phyloP scores from a whole-genome alignment of 2,797 vertebrate species.

The Eurystomus glaucurus region DNA sequence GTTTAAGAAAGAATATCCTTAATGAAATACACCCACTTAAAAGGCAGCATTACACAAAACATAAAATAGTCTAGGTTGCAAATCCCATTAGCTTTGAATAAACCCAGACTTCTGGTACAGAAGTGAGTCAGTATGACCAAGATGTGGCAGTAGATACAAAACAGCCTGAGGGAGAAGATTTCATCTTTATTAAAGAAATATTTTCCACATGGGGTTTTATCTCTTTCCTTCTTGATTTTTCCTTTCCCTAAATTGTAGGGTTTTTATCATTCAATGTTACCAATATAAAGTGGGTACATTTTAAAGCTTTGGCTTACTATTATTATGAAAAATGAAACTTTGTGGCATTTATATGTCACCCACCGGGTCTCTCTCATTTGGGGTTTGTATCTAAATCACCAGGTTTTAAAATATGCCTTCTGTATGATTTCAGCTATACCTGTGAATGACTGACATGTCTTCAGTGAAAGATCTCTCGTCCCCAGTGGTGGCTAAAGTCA shows the following conservation, averaged over 20 bases:
- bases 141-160: not conserved
- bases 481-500: slow-evolving; percentile 20
- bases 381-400: not conserved
- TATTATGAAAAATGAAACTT: not conserved
- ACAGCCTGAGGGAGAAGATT: not conserved
- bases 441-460: slow-evolving; percentile 10
- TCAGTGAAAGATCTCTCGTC: slow-evolving; percentile 27
- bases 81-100: not conserved
- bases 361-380: not conserved
- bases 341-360: not conserved
- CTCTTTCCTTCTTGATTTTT: not conserved
- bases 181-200: not conserved
- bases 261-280: not conserved
- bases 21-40: not conserved
- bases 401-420: not conserved
- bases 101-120: not conserved
- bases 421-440: not conserved
- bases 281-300: not conserved
- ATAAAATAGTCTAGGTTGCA: not conserved
- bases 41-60: not conserved
- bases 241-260: not conserved
- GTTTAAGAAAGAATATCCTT: not conserved
- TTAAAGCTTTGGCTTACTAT: not conserved
- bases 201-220: not conserved
- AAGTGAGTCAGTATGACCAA: not conserved